These are phyloP conservation scores for Metellina segmentata DNA, from an alignment of 2,888 invertebrate species.

Conservation along the genomic window DNA sequence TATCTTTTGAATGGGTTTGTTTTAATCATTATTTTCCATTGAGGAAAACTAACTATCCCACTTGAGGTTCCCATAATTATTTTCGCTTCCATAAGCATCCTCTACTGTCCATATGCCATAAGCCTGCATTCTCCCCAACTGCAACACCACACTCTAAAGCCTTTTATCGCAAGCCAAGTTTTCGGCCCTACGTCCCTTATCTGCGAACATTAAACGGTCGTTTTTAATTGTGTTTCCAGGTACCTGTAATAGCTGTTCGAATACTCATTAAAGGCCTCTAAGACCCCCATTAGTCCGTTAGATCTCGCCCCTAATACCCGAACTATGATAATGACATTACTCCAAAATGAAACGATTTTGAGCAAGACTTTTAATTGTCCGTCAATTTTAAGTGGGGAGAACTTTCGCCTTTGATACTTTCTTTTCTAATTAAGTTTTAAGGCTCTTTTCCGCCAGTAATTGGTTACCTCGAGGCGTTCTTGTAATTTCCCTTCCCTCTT, in stretches of 20 bases:
- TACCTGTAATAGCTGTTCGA: constrained; percentile 21
- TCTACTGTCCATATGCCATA: too few species aligned
- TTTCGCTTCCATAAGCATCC: too few species aligned
- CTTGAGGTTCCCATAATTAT: too few species aligned
- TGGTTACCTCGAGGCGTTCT: constrained; percentile 6
- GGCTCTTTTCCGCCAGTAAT: constrained; percentile 19
- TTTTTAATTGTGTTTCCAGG: constrained; percentile 18
- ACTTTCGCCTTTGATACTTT: constrained; percentile 24
- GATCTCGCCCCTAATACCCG: constrained; percentile 1
- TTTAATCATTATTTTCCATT: too few species aligned
- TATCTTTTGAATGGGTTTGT: too few species aligned
- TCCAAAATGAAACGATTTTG: constrained; percentile 4
- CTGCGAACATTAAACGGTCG: not conserved
- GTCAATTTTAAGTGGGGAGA: not conserved
- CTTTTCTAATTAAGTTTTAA: constrained; percentile 54
- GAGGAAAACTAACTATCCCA: too few species aligned
- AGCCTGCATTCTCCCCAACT: too few species aligned
- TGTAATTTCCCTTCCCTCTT: not conserved
- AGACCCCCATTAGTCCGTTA: constrained; percentile 18
- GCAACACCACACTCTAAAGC: not conserved
- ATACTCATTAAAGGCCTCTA: constrained; percentile 31
- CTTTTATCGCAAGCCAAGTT: not conserved
- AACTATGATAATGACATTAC: constrained; percentile 32
- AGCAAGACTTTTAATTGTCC: constrained; percentile 3
- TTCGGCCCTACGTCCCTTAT: not conserved